Conservation (phyloP, 2,113 vertebrate species). For the Stictonetta naevosa region DNA sequence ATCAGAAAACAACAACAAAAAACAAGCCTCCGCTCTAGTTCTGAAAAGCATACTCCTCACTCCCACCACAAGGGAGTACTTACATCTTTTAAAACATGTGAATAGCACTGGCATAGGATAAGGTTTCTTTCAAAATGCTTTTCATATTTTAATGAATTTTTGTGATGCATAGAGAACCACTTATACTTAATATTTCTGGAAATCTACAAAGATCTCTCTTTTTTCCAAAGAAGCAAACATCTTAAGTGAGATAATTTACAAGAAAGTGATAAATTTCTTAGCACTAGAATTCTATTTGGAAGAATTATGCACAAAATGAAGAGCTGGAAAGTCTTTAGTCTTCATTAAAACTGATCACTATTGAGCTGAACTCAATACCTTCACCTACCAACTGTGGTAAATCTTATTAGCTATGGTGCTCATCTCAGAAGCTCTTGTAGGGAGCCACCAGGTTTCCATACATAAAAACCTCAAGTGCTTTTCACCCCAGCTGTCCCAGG, state of each 20-base stretch:
- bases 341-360: constrained; percentile 35
- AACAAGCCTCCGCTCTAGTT: neutral
- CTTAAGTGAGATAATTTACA: neutral
- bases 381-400: neutral
- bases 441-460: neutral
- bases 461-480: neutral
- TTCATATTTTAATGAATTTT: neutral
- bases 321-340: neutral
- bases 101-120: neutral
- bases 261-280: neutral
- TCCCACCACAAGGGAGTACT: neutral
- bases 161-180: neutral
- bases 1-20: neutral
- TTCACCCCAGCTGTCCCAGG: neutral
- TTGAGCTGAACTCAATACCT: constrained; percentile 15
- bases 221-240: constrained; percentile 21
- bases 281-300: neutral
- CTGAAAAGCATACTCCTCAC: neutral
- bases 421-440: neutral
- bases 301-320: neutral
- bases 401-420: neutral
- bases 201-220: neutral
- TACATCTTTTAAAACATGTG: neutral
- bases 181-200: neutral
- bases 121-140: constrained; percentile 20